phyloP scores from a whole-genome alignment of 2,888 invertebrate genomes.

The Sarcophaga rosellei region DNA sequence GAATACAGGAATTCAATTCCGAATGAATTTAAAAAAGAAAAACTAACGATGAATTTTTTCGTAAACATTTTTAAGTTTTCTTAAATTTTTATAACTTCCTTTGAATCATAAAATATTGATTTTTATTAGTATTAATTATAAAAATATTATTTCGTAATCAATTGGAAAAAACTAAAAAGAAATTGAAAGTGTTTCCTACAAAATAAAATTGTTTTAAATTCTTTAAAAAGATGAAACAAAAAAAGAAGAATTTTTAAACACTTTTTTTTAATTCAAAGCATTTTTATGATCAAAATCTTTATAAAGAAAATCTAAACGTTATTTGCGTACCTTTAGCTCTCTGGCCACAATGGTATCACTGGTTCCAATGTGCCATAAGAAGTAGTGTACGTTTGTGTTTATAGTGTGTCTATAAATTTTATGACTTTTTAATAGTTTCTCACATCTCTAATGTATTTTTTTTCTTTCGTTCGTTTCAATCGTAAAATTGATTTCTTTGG shows the following conservation, averaged over 20 bases:
- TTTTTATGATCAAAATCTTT: slow-evolving; percentile 35
- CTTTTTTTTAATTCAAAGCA: slow-evolving; percentile 31
- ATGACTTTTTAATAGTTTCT: slow-evolving; percentile 80
- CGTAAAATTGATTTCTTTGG: slow-evolving; percentile 63
- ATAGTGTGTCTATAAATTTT: slow-evolving; percentile 70
- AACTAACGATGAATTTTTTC: too few species aligned
- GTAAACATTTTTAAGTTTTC: background rate
- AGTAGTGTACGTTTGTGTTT: slow-evolving; percentile 47
- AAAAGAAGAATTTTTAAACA: slow-evolving; percentile 19
- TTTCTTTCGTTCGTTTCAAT: slow-evolving; percentile 44
- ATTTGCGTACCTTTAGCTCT: slow-evolving; percentile 29
- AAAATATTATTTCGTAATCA: slow-evolving; percentile 35
- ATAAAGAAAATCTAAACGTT: slow-evolving; percentile 33
- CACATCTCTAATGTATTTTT: slow-evolving; percentile 72
- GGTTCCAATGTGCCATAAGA: slow-evolving; percentile 11
- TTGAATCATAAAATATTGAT: background rate
- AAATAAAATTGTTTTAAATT: slow-evolving; percentile 2
- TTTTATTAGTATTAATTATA: slow-evolving; percentile 62
- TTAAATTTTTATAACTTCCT: slow-evolving; percentile 34
- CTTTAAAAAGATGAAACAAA: slow-evolving; percentile 7
- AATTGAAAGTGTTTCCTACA: slow-evolving; percentile 54
- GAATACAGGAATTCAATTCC: too few species aligned
- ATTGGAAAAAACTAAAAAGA: slow-evolving; percentile 32
- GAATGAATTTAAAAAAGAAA: too few species aligned
- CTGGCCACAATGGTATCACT: too few species aligned